A percentile compares a stretch with the other conserved stretches of the same genome.
Evolutionary conservation across 2,888 invertebrate species (phyloP).

Genomic region (Pseudeuparius sepicola): DNA sequence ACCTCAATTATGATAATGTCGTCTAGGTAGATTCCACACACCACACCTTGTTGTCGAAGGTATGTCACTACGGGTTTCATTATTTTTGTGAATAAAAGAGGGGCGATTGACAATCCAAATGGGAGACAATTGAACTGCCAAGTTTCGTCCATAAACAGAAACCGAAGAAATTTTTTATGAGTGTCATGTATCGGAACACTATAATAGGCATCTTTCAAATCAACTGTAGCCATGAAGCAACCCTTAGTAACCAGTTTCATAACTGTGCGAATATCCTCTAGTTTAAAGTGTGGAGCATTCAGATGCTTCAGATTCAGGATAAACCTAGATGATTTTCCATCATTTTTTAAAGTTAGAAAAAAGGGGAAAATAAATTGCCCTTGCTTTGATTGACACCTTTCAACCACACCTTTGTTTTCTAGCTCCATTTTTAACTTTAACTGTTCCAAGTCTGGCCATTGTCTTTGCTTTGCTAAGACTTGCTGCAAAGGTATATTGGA

Average conservation of each 20-base stretch:
- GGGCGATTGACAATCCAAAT: constrained; percentile 24
- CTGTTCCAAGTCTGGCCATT: too few relatives aligned
- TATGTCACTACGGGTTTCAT: constrained; percentile 20
- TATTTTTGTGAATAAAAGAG: constrained; percentile 27
- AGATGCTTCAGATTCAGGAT: constrained; percentile 23
- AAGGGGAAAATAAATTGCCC: constrained; percentile 1
- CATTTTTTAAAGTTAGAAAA: constrained; percentile 16
- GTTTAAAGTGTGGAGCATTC: constrained; percentile 24
- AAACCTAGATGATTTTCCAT: constrained; percentile 16
- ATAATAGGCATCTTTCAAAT: constrained; percentile 18
- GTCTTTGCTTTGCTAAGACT: too few relatives aligned
- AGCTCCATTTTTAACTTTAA: too few relatives aligned
- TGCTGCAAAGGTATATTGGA: too few relatives aligned
- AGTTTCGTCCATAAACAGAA: constrained; percentile 17
- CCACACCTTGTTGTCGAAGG: constrained; percentile 17
- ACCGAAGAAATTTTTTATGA: constrained; percentile 21
- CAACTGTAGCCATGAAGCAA: constrained; percentile 14
- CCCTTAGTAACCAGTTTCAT: constrained; percentile 17
- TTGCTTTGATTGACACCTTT: too few relatives aligned
- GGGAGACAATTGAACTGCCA: constrained; percentile 23
- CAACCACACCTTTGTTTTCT: too few relatives aligned
- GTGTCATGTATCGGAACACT: constrained; percentile 18
- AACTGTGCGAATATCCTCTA: constrained; percentile 22
- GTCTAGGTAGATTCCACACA: constrained; percentile 21
- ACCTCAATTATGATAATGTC: constrained; percentile 18